These are phyloP conservation scores for Chloropsis hardwickii DNA, from an alignment of 2,113 vertebrate genomes.

Conservation along the genomic window DNA sequence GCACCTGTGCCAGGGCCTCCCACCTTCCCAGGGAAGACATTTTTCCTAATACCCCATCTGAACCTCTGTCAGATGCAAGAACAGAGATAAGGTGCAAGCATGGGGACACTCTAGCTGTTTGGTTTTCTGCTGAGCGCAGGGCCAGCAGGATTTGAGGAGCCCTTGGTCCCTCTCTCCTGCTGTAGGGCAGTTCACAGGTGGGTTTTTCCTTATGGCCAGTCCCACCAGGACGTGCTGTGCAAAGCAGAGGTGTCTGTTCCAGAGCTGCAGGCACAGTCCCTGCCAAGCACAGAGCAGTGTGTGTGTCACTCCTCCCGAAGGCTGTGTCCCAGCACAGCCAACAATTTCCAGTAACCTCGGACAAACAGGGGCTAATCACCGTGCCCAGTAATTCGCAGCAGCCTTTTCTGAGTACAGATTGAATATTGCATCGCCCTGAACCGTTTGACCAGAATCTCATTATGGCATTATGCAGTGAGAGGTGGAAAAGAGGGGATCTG, in stretches of 20 bases:
- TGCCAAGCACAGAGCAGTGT: neutral
- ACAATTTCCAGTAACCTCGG: neutral
- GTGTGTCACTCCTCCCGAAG: neutral
- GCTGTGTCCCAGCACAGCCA: neutral
- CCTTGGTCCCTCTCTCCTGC: neutral
- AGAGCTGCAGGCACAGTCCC: neutral
- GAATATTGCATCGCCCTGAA: neutral
- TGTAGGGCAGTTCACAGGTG: neutral
- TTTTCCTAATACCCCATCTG: neutral
- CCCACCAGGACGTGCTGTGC: neutral
- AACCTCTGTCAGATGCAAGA: neutral
- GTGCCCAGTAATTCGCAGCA: neutral
- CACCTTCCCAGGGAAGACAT: rapidly evolving
- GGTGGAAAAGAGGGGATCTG: neutral
- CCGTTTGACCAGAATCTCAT: conserved; percentile 6
- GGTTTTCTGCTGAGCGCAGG: rapidly evolving
- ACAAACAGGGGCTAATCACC: conserved; percentile 1
- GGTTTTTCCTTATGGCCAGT: neutral
- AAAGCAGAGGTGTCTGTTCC: neutral
- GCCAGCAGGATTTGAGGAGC: neutral
- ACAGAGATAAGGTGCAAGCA: no score
- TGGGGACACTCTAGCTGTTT: rapidly evolving
- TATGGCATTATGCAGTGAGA: neutral
- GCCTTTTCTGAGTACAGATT: neutral
- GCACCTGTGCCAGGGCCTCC: neutral